A percentile compares a stretch with the other conserved stretches of the same genome.
Evolutionary conservation across 2,888 invertebrate genomes (phyloP).

Genomic region (Brachyptera putata): DNA sequence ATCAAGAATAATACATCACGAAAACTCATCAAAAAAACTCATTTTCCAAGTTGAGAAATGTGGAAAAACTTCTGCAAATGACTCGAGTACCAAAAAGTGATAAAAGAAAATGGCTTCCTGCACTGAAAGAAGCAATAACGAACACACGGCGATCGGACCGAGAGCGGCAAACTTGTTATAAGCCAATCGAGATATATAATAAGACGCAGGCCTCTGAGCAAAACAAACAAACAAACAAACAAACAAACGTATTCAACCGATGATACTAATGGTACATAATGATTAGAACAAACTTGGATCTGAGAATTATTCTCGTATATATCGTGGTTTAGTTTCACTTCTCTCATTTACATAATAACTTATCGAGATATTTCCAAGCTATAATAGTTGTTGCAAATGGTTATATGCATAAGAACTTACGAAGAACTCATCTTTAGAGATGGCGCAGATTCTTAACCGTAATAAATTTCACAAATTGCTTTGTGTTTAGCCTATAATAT

Average conservation of each 20-base stretch:
- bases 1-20: too few relatives aligned
- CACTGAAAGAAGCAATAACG: conserved; percentile 18
- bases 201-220: conserved; percentile 8
- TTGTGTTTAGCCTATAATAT: conserved; percentile 12
- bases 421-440: conserved; percentile 12
- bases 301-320: neutral
- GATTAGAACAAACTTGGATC: conserved; percentile 7
- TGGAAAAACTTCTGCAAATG: conserved; percentile 16
- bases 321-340: neutral
- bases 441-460: conserved; percentile 7
- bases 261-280: neutral
- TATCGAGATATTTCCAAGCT: conserved; percentile 7
- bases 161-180: neutral
- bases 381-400: conserved; percentile 5
- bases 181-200: conserved; percentile 14
- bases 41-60: conserved; percentile 15
- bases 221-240: conserved; percentile 14
- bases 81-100: conserved; percentile 20
- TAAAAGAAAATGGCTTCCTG: conserved; percentile 21
- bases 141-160: conserved; percentile 14
- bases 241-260: conserved; percentile 18
- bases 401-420: too few relatives aligned
- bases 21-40: conserved; percentile 1
- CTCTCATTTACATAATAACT: conserved; percentile 12
- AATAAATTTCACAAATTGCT: conserved; percentile 21